A percentile compares a stretch with the other conserved stretches of the same genome.
These are phyloP conservation scores for Lophotriccus pileatus DNA, from an alignment of 2,797 vertebrate species.

Conservation along the genomic window DNA sequence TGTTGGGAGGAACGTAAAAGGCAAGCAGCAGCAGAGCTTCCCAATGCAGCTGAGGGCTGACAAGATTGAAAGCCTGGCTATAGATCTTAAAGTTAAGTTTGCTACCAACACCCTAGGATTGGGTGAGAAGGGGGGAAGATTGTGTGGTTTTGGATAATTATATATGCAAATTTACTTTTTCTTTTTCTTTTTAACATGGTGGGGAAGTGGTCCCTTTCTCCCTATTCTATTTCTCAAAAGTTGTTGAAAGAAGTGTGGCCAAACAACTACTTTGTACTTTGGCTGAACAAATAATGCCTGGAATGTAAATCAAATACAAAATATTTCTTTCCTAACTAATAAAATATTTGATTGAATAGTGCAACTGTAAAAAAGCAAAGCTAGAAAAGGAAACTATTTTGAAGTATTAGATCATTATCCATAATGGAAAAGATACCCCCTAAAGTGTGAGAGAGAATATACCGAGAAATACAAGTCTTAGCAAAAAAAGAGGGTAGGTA, in stretches of 20 bases:
- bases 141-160: background rate
- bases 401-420: background rate
- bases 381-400: background rate
- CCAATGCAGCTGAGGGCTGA: background rate
- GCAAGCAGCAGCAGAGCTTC: background rate
- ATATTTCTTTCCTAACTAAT: background rate
- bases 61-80: background rate
- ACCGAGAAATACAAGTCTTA: background rate
- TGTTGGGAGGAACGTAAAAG: background rate
- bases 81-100: background rate
- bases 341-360: background rate
- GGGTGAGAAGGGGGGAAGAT: rapidly evolving
- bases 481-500: background rate
- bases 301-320: background rate
- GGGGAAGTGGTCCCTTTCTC: background rate
- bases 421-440: background rate
- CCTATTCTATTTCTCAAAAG: background rate
- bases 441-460: background rate
- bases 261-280: background rate
- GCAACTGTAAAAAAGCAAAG: background rate
- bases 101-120: background rate
- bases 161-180: background rate
- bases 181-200: background rate
- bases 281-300: background rate
- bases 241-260: background rate